These are phyloP conservation scores for Glyptemys insculpta DNA, from an alignment of 2,797 vertebrate genomes.

Conservation along the genomic window DNA sequence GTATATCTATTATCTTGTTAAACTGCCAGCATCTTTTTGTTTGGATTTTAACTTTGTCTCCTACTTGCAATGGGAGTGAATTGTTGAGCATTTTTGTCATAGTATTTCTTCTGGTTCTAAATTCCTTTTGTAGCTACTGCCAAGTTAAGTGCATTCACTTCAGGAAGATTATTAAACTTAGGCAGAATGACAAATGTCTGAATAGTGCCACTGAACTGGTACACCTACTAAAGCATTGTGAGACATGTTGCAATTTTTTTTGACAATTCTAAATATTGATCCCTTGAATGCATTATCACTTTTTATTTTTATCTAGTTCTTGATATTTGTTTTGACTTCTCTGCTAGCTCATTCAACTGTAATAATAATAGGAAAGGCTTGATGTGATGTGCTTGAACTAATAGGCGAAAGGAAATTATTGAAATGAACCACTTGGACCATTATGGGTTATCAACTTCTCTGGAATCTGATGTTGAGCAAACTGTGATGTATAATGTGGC, in stretches of 20 bases:
- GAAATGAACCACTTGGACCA: not conserved
- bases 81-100: not conserved
- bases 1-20: not conserved
- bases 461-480: not conserved
- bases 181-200: not conserved
- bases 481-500: not conserved
- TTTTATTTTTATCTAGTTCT: not conserved
- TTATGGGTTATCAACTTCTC: not conserved
- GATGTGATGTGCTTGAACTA: not conserved
- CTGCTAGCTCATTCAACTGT: not conserved
- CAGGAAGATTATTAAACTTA: not conserved
- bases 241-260: not conserved
- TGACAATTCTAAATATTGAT: not conserved
- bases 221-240: not conserved
- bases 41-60: not conserved
- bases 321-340: rapidly evolving
- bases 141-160: not conserved
- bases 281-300: rapidly evolving
- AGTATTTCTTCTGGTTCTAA: not conserved
- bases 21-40: not conserved
- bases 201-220: not conserved
- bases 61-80: not conserved
- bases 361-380: not conserved
- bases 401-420: not conserved
- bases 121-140: not conserved